phyloP scores from a whole-genome alignment of 2,797 vertebrate species.

The Phataginus tetradactyla region DNA sequence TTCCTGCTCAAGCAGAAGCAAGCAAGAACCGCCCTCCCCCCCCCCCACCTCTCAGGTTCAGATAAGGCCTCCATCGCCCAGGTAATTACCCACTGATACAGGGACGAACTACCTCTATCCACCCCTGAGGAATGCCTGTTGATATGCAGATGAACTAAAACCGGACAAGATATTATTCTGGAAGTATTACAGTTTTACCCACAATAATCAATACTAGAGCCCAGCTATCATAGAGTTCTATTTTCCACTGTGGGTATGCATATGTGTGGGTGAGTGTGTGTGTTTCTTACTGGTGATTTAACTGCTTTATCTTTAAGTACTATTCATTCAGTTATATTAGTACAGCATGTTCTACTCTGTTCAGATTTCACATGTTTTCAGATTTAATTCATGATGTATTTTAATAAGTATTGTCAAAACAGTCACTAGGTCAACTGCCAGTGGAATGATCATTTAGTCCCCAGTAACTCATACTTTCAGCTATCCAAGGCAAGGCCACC shows the following conservation, averaged over 20 bases:
- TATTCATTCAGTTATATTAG: not conserved
- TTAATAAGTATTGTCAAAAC: not conserved
- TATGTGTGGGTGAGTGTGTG: not conserved
- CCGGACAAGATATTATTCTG: too few species aligned
- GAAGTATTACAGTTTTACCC: too few species aligned
- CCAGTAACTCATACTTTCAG: not conserved
- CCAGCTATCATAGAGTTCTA: not conserved
- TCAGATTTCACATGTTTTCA: not conserved
- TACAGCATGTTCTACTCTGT: not conserved
- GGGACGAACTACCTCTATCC: too few species aligned
- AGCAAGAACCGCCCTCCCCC: too few species aligned
- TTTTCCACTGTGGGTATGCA: not conserved
- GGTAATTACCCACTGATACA: too few species aligned
- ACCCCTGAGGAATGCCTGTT: too few species aligned
- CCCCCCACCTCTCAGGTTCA: too few species aligned
- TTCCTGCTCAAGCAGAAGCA: too few species aligned
- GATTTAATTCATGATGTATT: conserved; percentile 13
- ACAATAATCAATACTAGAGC: not conserved
- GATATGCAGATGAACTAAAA: too few species aligned
- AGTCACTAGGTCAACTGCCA: not conserved
- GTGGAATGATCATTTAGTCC: not conserved
- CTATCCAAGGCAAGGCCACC: not conserved
- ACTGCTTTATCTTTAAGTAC: not conserved
- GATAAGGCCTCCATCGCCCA: too few species aligned
- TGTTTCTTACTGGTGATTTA: not conserved